A percentile compares a stretch with the other conserved stretches of the same genome.
phyloP scores from a whole-genome alignment of 2,113 vertebrate species.

The Lepus europaeus region DNA sequence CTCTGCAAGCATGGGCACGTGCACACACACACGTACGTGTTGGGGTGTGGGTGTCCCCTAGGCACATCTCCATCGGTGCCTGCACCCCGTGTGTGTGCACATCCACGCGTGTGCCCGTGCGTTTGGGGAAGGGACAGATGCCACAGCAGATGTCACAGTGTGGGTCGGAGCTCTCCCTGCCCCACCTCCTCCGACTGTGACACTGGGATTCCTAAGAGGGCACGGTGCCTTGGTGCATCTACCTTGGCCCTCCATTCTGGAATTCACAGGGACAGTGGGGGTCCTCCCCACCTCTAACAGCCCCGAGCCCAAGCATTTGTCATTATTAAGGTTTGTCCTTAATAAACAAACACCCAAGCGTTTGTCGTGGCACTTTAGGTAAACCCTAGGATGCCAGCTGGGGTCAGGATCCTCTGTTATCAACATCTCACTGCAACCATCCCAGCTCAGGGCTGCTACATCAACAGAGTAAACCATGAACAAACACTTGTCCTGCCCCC shows the following conservation, averaged over 20 bases:
- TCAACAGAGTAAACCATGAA: neutral
- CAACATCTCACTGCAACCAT: neutral
- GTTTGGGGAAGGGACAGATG: neutral
- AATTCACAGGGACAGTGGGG: accelerated
- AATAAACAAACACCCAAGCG: too few species aligned
- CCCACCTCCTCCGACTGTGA: neutral
- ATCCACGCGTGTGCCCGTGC: accelerated
- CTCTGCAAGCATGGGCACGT: too few species aligned
- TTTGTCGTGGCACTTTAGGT: neutral
- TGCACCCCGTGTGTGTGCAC: accelerated
- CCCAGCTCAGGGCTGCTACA: neutral
- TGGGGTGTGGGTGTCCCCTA: neutral
- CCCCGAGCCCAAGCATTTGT: neutral
- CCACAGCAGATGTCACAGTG: neutral
- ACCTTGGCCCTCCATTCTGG: too few species aligned
- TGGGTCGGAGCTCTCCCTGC: neutral
- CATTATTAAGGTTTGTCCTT: too few species aligned
- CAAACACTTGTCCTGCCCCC: accelerated
- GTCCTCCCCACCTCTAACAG: neutral
- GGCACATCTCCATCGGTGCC: accelerated
- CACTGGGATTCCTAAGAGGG: neutral
- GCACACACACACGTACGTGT: too few species aligned
- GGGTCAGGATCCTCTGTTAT: accelerated
- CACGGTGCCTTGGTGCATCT: neutral
- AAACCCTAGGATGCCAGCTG: neutral